phyloP scores from a whole-genome alignment of 2,113 vertebrate genomes.

The Alexandromys fortis region DNA sequence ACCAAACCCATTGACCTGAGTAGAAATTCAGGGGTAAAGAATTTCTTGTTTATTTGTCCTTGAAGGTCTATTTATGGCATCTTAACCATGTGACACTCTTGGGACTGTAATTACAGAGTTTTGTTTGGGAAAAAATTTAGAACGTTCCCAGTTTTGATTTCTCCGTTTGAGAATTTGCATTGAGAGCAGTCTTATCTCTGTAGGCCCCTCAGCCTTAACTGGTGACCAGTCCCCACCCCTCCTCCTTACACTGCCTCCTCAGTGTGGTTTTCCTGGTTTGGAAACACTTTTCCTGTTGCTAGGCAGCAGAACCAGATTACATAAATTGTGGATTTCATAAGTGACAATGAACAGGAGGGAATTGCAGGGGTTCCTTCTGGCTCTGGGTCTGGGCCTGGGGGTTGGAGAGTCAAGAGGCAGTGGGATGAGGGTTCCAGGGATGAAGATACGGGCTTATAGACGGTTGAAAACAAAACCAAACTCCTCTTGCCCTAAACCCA shows the following conservation, averaged over 20 bases:
- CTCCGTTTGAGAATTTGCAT: not conserved
- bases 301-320: slow-evolving; percentile 72
- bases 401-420: slow-evolving; percentile 37
- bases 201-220: not conserved
- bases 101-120: slow-evolving; percentile 64
- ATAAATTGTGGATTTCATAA: slow-evolving; percentile 76
- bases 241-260: slow-evolving; percentile 33
- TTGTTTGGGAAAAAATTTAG: not conserved
- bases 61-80: slow-evolving; percentile 71
- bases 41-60: slow-evolving; percentile 49
- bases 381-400: slow-evolving; percentile 47
- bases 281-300: slow-evolving; percentile 82
- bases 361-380: slow-evolving; percentile 51
- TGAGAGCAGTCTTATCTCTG: slow-evolving; percentile 24
- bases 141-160: slow-evolving; percentile 50
- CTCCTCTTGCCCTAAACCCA: not conserved
- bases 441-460: not conserved
- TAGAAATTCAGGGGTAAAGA: not conserved
- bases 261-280: slow-evolving; percentile 76
- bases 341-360: slow-evolving; percentile 36
- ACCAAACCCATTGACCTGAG: not conserved
- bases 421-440: not conserved
- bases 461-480: slow-evolving; percentile 17
- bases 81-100: slow-evolving; percentile 32
- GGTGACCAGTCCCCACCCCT: not conserved